Percentiles rank a stretch among this genome's conserved stretches.
phyloP scores from a whole-genome alignment of 2,113 vertebrate genomes.

The Heterotilapia buettikoferi region DNA sequence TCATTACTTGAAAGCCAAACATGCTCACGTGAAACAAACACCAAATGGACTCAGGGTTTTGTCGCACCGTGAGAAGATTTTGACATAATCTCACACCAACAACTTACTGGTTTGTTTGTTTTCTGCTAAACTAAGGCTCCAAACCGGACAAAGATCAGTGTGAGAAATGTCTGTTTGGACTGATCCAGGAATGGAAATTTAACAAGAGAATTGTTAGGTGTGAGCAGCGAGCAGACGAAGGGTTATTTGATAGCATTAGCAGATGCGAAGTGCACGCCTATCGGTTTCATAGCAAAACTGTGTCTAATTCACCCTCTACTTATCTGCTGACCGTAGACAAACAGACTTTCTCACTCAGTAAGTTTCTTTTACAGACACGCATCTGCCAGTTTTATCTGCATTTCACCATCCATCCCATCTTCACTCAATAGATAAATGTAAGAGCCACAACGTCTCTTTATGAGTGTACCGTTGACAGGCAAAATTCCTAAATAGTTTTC shows the following conservation, averaged over 20 bases:
- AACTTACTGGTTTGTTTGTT: conserved; percentile 47
- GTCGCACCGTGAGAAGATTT: conserved; percentile 54
- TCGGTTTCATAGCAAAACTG: not conserved
- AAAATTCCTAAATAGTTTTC: not conserved
- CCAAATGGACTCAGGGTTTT: conserved; percentile 4
- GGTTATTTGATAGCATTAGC: conserved; percentile 9
- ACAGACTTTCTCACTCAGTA: not conserved
- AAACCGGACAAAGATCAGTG: not conserved
- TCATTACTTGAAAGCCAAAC: conserved; percentile 55
- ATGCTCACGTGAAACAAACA: conserved; percentile 53
- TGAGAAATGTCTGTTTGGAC: conserved; percentile 28
- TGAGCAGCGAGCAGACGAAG: not conserved
- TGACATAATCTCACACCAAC: conserved; percentile 43
- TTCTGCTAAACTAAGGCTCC: conserved; percentile 16
- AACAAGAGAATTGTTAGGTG: conserved; percentile 12
- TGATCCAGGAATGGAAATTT: conserved; percentile 35
- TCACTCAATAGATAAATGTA: not conserved
- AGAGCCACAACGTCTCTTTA: not conserved
- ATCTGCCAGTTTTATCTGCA: not conserved
- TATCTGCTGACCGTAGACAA: not conserved
- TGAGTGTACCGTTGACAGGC: not conserved
- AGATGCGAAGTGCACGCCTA: not conserved
- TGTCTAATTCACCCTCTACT: not conserved
- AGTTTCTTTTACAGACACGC: not conserved
- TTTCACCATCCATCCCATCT: not conserved